phyloP scores from a whole-genome alignment of 2,113 vertebrate genomes.

The Megaceryle maxima region DNA sequence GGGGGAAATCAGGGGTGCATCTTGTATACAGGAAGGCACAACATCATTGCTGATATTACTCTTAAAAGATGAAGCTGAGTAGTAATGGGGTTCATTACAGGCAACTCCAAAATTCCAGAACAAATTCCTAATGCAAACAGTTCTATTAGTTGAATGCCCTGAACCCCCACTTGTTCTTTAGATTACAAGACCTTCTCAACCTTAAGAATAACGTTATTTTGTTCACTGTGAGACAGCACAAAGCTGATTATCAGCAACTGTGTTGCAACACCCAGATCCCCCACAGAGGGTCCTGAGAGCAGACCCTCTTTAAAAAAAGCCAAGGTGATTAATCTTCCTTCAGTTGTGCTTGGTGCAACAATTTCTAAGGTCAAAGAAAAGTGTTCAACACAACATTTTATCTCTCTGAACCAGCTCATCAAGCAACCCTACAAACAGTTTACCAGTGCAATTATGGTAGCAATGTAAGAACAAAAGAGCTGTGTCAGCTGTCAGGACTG shows the following conservation, averaged over 20 bases:
- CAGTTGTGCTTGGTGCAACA: not conserved
- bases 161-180: not conserved
- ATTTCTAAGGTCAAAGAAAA: not conserved
- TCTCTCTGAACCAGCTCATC: not conserved
- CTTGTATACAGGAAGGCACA: not conserved
- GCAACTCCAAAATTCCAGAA: not conserved
- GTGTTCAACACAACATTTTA: not conserved
- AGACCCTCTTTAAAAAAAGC: not conserved
- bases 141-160: not conserved
- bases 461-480: constrained; percentile 1
- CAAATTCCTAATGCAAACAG: not conserved
- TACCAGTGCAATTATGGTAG: not conserved
- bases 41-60: not conserved
- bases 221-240: not conserved
- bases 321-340: not conserved
- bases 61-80: not conserved
- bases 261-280: not conserved
- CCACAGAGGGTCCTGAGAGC: not conserved
- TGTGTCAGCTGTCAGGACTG: not conserved
- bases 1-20: not conserved
- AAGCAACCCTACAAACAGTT: not conserved
- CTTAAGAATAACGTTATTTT: not conserved
- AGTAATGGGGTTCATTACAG: not conserved
- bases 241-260: not conserved
- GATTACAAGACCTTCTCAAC: not conserved